Evolutionary conservation across 2,797 vertebrate species (phyloP).

Genomic region (Alosa sapidissima): DNA sequence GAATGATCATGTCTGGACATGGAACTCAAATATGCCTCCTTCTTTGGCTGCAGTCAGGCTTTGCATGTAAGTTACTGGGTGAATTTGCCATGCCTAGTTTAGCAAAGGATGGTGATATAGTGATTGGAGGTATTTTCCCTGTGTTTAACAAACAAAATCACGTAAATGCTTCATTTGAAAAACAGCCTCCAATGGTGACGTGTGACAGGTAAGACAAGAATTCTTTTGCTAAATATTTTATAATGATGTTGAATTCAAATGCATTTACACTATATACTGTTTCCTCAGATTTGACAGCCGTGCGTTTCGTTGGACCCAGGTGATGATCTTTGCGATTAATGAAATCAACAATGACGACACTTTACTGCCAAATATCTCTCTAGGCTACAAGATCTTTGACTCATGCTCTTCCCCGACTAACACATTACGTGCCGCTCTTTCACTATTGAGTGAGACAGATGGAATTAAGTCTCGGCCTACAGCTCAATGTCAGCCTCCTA

Average conservation of each 20-base stretch:
- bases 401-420: slow-evolving; percentile 74
- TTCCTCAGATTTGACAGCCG: slow-evolving; percentile 54
- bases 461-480: slow-evolving; percentile 32
- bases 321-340: slow-evolving; percentile 76
- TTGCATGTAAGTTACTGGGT: slow-evolving; percentile 59
- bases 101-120: slow-evolving; percentile 68
- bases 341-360: slow-evolving; percentile 70
- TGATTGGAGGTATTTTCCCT: slow-evolving; percentile 78
- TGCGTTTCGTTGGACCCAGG: slow-evolving; percentile 74
- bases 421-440: slow-evolving; percentile 67
- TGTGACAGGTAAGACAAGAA: slow-evolving; percentile 65
- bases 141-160: slow-evolving; percentile 71
- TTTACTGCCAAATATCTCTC: slow-evolving; percentile 71
- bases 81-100: slow-evolving; percentile 66
- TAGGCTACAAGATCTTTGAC: slow-evolving; percentile 75
- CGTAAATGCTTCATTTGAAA: slow-evolving; percentile 53
- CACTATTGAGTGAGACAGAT: slow-evolving; percentile 59
- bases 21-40: slow-evolving; percentile 35
- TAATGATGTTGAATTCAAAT: neutral
- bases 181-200: slow-evolving; percentile 51
- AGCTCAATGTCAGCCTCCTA: slow-evolving; percentile 59
- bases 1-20: neutral
- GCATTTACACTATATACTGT: neutral
- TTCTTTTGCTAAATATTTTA: neutral
- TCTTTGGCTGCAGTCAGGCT: slow-evolving; percentile 48